Evolutionary conservation across 2,113 vertebrate species (phyloP).

Genomic region (Sebastes schlegelii): DNA sequence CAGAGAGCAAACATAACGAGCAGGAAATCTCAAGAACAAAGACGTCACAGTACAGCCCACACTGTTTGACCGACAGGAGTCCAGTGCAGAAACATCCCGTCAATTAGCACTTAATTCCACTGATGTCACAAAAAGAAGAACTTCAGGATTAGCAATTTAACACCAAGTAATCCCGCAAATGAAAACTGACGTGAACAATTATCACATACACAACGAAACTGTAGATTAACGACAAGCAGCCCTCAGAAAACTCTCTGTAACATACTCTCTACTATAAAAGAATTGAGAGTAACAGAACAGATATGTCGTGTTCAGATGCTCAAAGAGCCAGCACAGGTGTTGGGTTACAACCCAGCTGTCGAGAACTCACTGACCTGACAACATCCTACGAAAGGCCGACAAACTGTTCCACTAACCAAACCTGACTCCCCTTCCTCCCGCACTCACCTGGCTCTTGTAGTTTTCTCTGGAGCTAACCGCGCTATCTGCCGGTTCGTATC

Average conservation of each 20-base stretch:
- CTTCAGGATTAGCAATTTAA: not conserved
- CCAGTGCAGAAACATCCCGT: constrained; percentile 2
- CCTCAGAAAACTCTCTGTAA: constrained; percentile 4
- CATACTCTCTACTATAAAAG: constrained; percentile 25
- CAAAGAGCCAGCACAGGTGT: constrained; percentile 44
- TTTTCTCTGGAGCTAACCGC: constrained; percentile 29
- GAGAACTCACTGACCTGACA: constrained; percentile 49
- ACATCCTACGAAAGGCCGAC: constrained; percentile 35
- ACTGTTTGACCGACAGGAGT: constrained; percentile 10
- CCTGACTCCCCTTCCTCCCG: not conserved
- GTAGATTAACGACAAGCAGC: constrained; percentile 14
- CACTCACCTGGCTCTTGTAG: constrained; percentile 70
- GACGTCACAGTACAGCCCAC: not conserved
- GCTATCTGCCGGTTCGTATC: not conserved
- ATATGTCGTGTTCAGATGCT: constrained; percentile 43
- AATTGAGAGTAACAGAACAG: constrained; percentile 36
- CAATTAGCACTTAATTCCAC: constrained; percentile 1
- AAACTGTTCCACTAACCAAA: constrained; percentile 10
- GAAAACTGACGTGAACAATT: not conserved
- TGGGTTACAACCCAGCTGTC: constrained; percentile 72
- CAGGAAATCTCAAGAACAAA: not conserved
- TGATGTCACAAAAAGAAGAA: not conserved
- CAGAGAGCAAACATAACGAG: constrained; percentile 5
- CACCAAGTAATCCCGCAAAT: not conserved
- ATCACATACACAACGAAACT: not conserved